Evolutionary conservation across 2,113 vertebrate species (phyloP).

Genomic region (Cyprinus carpio): DNA sequence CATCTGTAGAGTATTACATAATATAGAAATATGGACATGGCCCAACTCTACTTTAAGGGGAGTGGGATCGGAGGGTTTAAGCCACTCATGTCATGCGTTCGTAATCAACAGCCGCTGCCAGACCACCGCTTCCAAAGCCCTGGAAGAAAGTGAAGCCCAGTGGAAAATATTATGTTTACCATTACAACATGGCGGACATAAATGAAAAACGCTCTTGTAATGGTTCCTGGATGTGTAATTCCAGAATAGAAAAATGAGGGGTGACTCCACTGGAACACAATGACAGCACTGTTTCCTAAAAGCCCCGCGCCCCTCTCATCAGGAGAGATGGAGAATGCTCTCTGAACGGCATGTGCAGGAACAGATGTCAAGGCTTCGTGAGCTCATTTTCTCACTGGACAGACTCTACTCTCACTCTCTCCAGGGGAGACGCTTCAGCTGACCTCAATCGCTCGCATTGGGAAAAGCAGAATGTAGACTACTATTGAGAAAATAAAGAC

Average conservation of each 20-base stretch:
- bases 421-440: background rate
- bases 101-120: slow-evolving; percentile 27
- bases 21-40: background rate
- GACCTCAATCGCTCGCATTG: background rate
- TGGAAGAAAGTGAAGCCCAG: slow-evolving; percentile 32
- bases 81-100: slow-evolving; percentile 22
- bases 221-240: slow-evolving; percentile 66
- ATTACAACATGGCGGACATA: slow-evolving; percentile 58
- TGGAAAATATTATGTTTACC: slow-evolving; percentile 70
- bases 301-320: slow-evolving; percentile 40
- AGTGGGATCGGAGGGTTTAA: background rate
- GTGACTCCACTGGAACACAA: slow-evolving; percentile 63
- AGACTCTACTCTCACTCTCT: background rate
- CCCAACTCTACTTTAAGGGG: background rate
- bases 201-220: slow-evolving; percentile 62
- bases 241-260: slow-evolving; percentile 52
- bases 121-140: background rate
- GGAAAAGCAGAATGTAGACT: background rate
- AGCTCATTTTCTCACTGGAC: slow-evolving; percentile 16
- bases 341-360: slow-evolving; percentile 16
- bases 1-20: slow-evolving; percentile 8
- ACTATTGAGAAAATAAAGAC: background rate
- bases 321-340: background rate
- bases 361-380: slow-evolving; percentile 40
- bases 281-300: slow-evolving; percentile 70